Percentiles rank a stretch among this genome's conserved stretches.
Conservation (phyloP, 2,888 invertebrate genomes). For the Coronaproctus castanopsis region DNA sequence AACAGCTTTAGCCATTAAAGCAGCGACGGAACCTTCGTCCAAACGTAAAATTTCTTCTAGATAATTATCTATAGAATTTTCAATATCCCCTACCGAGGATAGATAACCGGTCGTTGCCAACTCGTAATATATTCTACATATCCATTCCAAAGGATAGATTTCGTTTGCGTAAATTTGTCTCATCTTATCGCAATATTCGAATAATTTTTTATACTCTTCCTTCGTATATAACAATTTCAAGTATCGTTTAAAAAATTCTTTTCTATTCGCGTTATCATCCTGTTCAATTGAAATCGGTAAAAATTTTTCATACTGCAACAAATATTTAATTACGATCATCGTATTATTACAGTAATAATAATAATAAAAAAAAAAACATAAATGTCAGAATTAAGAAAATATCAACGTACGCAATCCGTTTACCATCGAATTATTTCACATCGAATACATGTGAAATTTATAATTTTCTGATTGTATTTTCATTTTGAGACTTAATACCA, state of each 20-base stretch:
- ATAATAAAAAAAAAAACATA: too few species aligned
- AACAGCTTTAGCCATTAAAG: conserved; percentile 39
- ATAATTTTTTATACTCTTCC: conserved; percentile 22
- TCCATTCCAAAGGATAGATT: conserved; percentile 36
- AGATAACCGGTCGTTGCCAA: not conserved
- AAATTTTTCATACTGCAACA: conserved; percentile 25
- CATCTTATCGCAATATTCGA: conserved; percentile 31
- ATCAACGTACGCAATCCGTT: too few species aligned
- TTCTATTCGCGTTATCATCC: conserved; percentile 30
- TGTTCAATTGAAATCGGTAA: conserved; percentile 23
- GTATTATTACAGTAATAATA: too few species aligned
- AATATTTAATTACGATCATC: conserved; percentile 11
- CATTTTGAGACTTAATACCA: too few species aligned
- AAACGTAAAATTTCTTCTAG: conserved; percentile 33
- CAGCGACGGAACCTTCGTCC: conserved; percentile 39
- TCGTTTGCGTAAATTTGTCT: conserved; percentile 30
- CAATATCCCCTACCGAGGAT: not conserved
- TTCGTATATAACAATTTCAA: conserved; percentile 24
- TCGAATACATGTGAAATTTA: too few species aligned
- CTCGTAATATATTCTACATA: conserved; percentile 34
- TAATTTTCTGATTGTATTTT: too few species aligned
- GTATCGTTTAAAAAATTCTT: conserved; percentile 30
- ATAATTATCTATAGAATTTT: conserved; percentile 29
- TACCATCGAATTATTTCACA: too few species aligned
- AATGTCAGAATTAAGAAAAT: too few species aligned